These are phyloP conservation scores for Cinclus mexicanus DNA, from an alignment of 2,113 vertebrate species.

Conservation along the genomic window DNA sequence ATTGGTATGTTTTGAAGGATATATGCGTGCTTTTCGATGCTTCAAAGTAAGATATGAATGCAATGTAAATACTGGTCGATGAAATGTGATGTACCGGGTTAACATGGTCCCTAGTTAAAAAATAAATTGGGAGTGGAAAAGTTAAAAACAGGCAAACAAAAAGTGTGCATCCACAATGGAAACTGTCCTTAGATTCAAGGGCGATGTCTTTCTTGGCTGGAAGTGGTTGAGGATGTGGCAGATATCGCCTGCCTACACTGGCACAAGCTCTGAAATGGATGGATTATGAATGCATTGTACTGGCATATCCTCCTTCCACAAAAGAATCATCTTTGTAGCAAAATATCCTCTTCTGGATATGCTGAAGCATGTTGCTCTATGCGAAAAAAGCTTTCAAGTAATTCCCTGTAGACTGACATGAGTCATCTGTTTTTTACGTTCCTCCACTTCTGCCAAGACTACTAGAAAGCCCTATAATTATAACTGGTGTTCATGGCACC, in stretches of 20 bases:
- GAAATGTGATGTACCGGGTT: background rate
- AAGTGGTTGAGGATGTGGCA: background rate
- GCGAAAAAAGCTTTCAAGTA: background rate
- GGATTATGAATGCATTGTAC: background rate
- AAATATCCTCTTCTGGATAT: background rate
- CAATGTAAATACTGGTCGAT: background rate
- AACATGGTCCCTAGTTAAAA: background rate
- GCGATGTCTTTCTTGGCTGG: background rate
- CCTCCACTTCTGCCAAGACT: background rate
- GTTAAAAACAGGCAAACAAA: background rate
- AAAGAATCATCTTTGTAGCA: background rate
- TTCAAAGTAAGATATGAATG: background rate
- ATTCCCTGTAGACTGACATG: background rate
- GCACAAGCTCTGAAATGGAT: background rate
- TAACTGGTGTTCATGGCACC: fast-evolving
- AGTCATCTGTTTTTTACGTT: background rate
- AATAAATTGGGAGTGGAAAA: background rate
- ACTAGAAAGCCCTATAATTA: background rate
- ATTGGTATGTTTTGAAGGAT: background rate
- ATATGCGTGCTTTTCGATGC: background rate
- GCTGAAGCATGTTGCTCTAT: background rate
- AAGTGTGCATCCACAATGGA: background rate
- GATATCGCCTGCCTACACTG: background rate
- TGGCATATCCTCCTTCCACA: background rate
- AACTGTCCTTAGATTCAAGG: background rate